These are phyloP conservation scores for Nephila pilipes DNA, from an alignment of 1,140 invertebrate species.

Conservation along the genomic window DNA sequence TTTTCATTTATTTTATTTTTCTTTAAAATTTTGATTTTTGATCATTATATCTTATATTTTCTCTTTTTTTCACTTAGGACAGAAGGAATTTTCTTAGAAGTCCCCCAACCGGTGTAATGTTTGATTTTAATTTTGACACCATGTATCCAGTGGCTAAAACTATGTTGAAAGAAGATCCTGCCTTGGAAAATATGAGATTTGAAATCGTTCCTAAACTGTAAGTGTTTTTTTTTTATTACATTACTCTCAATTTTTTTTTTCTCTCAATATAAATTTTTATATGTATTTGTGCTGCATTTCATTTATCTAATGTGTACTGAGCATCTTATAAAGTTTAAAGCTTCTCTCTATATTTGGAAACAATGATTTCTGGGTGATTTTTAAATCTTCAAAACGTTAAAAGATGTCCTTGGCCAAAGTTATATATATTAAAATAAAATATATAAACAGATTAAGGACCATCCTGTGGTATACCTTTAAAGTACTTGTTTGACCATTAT, in stretches of 20 bases:
- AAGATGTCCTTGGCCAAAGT: no score
- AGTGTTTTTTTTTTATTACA: constrained; percentile 28
- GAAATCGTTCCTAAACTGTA: constrained; percentile 97
- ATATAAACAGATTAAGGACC: no score
- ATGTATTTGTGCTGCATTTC: neutral
- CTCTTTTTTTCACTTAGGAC: constrained; percentile 85
- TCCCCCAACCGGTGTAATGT: constrained; percentile 96
- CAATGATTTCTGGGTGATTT: no score
- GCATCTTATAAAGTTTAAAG: neutral
- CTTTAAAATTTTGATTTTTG: no score
- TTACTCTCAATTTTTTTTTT: neutral
- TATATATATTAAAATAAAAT: no score
- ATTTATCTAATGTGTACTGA: no score
- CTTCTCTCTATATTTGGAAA: neutral
- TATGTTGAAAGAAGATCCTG: constrained; percentile 96
- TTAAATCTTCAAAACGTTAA: no score
- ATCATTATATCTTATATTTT: neutral
- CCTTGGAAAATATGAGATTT: constrained; percentile 98
- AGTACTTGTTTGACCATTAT: no score
- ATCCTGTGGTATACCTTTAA: no score
- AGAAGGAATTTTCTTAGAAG: constrained; percentile 97
- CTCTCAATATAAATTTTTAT: neutral
- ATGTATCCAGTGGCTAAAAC: constrained; percentile 95
- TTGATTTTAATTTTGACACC: constrained; percentile 96
- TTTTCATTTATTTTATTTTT: no score